phyloP scores from a whole-genome alignment of 2,113 vertebrate genomes.

The Misgurnus mizolepis region DNA sequence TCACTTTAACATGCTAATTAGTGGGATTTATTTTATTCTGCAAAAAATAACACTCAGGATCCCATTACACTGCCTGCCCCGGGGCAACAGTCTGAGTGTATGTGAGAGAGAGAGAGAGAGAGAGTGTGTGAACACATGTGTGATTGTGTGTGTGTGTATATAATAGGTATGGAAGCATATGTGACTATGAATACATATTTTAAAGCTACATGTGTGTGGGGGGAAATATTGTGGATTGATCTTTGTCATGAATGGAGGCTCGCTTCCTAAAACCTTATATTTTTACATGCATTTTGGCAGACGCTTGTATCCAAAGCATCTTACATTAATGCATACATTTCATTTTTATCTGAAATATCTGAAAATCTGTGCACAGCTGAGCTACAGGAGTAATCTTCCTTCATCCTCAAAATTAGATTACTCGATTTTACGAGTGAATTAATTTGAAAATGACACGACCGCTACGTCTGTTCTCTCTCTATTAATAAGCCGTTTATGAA shows the following conservation, averaged over 20 bases:
- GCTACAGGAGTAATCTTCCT: too few species aligned
- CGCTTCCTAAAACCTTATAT: too few species aligned
- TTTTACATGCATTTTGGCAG: too few species aligned
- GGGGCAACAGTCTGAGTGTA: slow-evolving; percentile 37
- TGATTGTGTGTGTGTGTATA: slow-evolving; percentile 31
- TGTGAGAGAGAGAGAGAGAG: slow-evolving; percentile 23
- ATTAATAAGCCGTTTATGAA: slow-evolving; percentile 93
- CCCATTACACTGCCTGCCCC: slow-evolving; percentile 55
- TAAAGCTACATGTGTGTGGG: not conserved
- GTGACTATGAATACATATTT: slow-evolving; percentile 31
- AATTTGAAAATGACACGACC: slow-evolving; percentile 89
- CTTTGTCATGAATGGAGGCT: not conserved
- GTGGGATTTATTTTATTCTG: slow-evolving; percentile 59
- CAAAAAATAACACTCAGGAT: slow-evolving; percentile 61
- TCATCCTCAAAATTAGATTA: slow-evolving; percentile 51
- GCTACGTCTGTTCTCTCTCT: slow-evolving; percentile 93
- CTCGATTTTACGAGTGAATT: slow-evolving; percentile 89
- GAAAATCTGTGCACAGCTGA: too few species aligned
- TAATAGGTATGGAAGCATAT: slow-evolving; percentile 32
- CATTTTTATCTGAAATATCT: too few species aligned
- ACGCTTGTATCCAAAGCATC: too few species aligned
- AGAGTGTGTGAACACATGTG: slow-evolving; percentile 20
- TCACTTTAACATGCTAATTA: slow-evolving; percentile 61
- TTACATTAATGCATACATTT: too few species aligned
- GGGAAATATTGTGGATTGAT: not conserved